Base-by-base conservation (phyloP, 2,113 vertebrate genomes). In the Haemorhous mexicanus region DNA sequence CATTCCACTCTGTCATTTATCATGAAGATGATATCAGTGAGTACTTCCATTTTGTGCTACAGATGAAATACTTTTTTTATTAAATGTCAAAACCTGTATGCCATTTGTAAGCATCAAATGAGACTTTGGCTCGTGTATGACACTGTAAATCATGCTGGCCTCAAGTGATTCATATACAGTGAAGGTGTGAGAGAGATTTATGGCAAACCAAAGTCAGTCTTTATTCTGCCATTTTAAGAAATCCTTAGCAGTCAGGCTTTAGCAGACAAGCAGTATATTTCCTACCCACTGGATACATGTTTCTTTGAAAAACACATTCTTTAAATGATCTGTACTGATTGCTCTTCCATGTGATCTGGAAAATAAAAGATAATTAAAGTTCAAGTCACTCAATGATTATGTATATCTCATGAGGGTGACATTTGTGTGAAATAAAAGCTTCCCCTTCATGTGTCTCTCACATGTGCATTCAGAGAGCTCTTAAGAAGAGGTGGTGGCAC, bases 1-100 rank as follows among this genome's bases (percentile, higher is more conserved):
- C 98, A 16, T 99, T 98, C 97, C 99, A 99, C 92, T 99, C 99
- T 28, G 98, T 99, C 97, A 99, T 99, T 94, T 99, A 99, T 97
- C 99, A 99, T 49, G 99, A 99, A 97, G 98, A 99, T 94, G 99
- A 99, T 96, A 98, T 99, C 73, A 94, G 99, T 99, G 97, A 99
- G 99, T 99, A 89, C 39, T 96, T 95, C 33, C 16, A 27, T 84
- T 94, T 77, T 88, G 79, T 90, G 58, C 63, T 81, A 55, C 73
- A 92, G 64, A 62, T 58, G 22, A 89, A 94, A 44, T 64, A 13
- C 10, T 72, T 58, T 49, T 89, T 75, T 76, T 35, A 69, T 66
- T 66, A 68, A 55, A 62, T 74, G 24, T 76, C 79, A 92, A 67
- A 95, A 91, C 41, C 68, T 37, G 15, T 86, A 68, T 73, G 27